Conservation (phyloP, 2,797 vertebrate species). For the Mionectes olivaceus region DNA sequence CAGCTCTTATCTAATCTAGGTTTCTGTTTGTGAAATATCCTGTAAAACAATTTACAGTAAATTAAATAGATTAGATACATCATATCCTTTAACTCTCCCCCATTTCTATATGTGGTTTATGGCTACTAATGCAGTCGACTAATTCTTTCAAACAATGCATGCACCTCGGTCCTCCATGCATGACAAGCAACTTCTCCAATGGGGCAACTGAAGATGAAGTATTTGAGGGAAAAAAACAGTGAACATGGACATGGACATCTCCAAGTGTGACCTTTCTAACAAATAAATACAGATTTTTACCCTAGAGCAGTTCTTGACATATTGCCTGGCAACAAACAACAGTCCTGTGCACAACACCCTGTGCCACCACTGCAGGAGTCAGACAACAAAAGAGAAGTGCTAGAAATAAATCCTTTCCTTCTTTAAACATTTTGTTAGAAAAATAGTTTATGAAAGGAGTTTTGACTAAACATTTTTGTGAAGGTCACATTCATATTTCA, state of each 20-base stretch:
- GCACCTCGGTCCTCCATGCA: neutral
- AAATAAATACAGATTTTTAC: neutral
- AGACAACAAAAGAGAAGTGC: neutral
- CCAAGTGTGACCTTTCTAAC: neutral
- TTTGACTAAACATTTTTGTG: neutral
- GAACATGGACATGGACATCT: neutral
- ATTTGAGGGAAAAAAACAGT: neutral
- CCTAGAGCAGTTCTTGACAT: neutral
- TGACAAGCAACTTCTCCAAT: neutral
- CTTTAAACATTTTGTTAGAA: neutral
- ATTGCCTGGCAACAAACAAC: neutral
- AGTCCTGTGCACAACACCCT: neutral
- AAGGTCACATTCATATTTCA: neutral
- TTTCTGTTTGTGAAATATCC: neutral
- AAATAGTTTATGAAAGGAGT: neutral
- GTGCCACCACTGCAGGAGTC: neutral
- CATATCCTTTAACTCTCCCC: neutral
- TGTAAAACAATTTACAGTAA: neutral
- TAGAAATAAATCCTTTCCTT: neutral
- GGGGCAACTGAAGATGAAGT: neutral
- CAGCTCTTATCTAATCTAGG: neutral
- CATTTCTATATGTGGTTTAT: neutral
- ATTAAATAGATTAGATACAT: neutral
- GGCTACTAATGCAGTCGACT: neutral
- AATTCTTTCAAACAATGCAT: neutral